These are phyloP conservation scores for Festucalex cinctus DNA, from an alignment of 2,113 vertebrate genomes.

Conservation along the genomic window DNA sequence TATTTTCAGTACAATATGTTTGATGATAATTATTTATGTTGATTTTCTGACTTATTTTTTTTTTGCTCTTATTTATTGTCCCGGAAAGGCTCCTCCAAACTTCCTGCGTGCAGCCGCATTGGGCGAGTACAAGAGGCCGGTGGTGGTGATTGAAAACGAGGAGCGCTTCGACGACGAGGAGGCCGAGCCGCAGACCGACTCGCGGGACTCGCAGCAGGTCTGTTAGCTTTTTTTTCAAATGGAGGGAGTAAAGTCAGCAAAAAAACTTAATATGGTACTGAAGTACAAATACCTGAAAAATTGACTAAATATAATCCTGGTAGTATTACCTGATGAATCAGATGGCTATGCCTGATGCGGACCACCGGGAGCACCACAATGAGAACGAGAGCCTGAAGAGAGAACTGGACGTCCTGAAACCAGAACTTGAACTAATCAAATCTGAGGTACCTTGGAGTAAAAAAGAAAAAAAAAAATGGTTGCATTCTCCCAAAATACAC, in stretches of 20 bases:
- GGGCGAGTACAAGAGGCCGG: slow-evolving; percentile 86
- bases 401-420: slow-evolving; percentile 80
- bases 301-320: neutral
- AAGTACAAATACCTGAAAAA: neutral
- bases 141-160: slow-evolving; percentile 81
- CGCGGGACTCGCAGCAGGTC: slow-evolving; percentile 36
- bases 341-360: slow-evolving; percentile 30
- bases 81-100: slow-evolving; percentile 84
- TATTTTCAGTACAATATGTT: neutral
- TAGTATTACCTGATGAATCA: slow-evolving; percentile 59
- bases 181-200: slow-evolving; percentile 43
- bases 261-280: neutral
- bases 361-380: slow-evolving; percentile 24
- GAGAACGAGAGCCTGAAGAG: slow-evolving; percentile 77
- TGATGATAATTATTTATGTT: neutral
- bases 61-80: neutral
- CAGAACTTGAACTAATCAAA: slow-evolving; percentile 75
- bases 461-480: neutral
- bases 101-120: slow-evolving; percentile 89
- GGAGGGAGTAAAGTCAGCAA: neutral
- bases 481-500: neutral
- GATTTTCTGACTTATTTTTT: neutral
- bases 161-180: slow-evolving; percentile 1
- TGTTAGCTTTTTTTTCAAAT: neutral
- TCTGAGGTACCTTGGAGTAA: slow-evolving; percentile 51